Conservation (phyloP, 2,888 invertebrate species). For the Choreutis nemorana region DNA sequence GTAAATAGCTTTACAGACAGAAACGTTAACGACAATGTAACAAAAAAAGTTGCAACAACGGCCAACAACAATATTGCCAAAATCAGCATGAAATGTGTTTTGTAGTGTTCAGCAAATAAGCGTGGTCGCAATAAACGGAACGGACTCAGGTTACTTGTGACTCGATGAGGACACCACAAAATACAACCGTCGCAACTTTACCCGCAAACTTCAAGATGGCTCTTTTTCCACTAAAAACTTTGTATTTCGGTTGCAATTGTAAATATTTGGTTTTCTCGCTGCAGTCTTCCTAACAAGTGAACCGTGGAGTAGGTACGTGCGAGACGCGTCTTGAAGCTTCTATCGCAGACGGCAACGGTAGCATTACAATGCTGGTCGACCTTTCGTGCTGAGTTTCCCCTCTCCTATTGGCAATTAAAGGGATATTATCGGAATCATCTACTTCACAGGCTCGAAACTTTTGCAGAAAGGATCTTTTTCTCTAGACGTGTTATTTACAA, state of each 20-base stretch:
- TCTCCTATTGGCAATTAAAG: conserved; percentile 48
- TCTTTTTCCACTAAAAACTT: conserved; percentile 44
- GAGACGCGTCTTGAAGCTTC: conserved; percentile 31
- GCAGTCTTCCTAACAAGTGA: conserved; percentile 47
- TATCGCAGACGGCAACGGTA: conserved; percentile 22
- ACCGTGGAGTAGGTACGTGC: conserved; percentile 36
- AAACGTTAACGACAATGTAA: too few relatives aligned
- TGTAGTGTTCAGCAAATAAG: conserved; percentile 52
- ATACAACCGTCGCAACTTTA: conserved; percentile 28
- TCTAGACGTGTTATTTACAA: too few relatives aligned
- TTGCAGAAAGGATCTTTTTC: conserved; percentile 1
- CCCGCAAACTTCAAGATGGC: conserved; percentile 36
- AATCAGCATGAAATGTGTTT: conserved; percentile 35
- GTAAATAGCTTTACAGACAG: too few relatives aligned
- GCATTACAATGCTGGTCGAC: conserved; percentile 36
- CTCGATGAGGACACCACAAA: conserved; percentile 35
- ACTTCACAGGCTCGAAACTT: conserved; percentile 15
- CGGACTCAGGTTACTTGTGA: conserved; percentile 36
- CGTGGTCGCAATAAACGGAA: conserved; percentile 38
- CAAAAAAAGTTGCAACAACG: too few relatives aligned
- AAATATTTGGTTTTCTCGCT: conserved; percentile 49
- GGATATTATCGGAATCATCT: conserved; percentile 44
- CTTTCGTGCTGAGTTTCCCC: conserved; percentile 17
- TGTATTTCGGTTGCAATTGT: conserved; percentile 46
- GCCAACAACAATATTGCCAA: conserved; percentile 42